Evolutionary conservation across 2,113 vertebrate species (phyloP).

Genomic region (Carettochelys insculpta): DNA sequence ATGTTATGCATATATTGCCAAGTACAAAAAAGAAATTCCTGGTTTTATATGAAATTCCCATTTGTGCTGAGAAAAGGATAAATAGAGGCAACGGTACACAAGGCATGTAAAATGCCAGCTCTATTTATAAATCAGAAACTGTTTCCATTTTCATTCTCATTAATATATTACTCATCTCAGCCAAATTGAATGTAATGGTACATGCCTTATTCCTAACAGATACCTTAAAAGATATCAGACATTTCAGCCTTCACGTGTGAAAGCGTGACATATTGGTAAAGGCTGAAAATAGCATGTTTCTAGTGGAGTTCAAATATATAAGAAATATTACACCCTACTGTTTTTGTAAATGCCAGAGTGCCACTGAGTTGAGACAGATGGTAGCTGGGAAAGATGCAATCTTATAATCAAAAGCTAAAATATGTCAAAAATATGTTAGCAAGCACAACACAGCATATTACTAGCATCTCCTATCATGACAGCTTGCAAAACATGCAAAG

Average conservation of each 20-base stretch:
- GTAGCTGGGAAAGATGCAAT: slow-evolving; percentile 83
- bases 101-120: slow-evolving; percentile 58
- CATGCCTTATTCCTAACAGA: slow-evolving; percentile 71
- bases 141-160: slow-evolving; percentile 61
- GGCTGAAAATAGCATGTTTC: slow-evolving; percentile 79
- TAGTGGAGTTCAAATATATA: slow-evolving; percentile 74
- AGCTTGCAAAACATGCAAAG: slow-evolving; percentile 83
- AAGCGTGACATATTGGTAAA: slow-evolving; percentile 80
- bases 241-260: slow-evolving; percentile 72
- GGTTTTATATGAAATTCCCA: slow-evolving; percentile 45
- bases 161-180: slow-evolving; percentile 65
- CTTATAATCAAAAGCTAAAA: slow-evolving; percentile 84
- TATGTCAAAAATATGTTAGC: slow-evolving; percentile 85
- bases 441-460: slow-evolving; percentile 80
- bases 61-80: slow-evolving; percentile 70
- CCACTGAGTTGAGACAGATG: slow-evolving; percentile 83
- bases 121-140: slow-evolving; percentile 62
- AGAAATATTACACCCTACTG: slow-evolving; percentile 82
- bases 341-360: slow-evolving; percentile 79
- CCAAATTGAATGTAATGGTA: slow-evolving; percentile 72
- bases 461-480: slow-evolving; percentile 77
- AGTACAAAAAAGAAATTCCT: slow-evolving; percentile 41
- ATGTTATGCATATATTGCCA: slow-evolving; percentile 45
- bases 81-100: slow-evolving; percentile 36
- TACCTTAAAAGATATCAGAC: slow-evolving; percentile 68